Evolutionary conservation across 2,113 vertebrate species (phyloP).

Genomic region (Mormyrus iriodes): DNA sequence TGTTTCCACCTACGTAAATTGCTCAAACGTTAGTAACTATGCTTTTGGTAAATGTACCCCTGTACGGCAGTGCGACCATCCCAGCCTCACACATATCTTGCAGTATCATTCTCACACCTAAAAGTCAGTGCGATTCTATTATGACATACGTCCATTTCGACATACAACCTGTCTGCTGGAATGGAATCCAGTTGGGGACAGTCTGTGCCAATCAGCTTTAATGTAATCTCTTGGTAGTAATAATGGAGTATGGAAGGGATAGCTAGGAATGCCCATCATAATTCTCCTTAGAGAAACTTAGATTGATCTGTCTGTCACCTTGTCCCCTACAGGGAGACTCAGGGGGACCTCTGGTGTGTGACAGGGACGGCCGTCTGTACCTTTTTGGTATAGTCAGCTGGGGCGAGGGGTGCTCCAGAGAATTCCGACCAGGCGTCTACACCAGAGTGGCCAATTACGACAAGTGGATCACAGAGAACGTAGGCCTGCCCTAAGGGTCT

Average conservation of each 20-base stretch:
- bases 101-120: background rate
- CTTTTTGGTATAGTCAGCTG: conserved; percentile 70
- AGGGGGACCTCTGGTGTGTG: conserved; percentile 60
- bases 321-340: conserved; percentile 59
- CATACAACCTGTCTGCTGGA: background rate
- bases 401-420: conserved; percentile 47
- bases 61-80: background rate
- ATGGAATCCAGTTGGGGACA: background rate
- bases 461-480: conserved; percentile 55
- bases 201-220: background rate
- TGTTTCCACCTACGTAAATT: background rate
- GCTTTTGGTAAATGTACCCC: background rate
- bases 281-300: background rate
- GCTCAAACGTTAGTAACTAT: background rate
- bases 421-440: conserved; percentile 61
- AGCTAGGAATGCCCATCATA: background rate
- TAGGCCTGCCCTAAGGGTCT: conserved; percentile 23
- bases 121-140: background rate
- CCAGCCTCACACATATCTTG: background rate
- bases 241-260: background rate
- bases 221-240: background rate
- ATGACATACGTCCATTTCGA: background rate
- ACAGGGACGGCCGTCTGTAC: conserved; percentile 47
- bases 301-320: background rate
- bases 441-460: conserved; percentile 62